These are phyloP conservation scores for Smutsia temminckii DNA, from an alignment of 2,797 vertebrate genomes.

Conservation along the genomic window DNA sequence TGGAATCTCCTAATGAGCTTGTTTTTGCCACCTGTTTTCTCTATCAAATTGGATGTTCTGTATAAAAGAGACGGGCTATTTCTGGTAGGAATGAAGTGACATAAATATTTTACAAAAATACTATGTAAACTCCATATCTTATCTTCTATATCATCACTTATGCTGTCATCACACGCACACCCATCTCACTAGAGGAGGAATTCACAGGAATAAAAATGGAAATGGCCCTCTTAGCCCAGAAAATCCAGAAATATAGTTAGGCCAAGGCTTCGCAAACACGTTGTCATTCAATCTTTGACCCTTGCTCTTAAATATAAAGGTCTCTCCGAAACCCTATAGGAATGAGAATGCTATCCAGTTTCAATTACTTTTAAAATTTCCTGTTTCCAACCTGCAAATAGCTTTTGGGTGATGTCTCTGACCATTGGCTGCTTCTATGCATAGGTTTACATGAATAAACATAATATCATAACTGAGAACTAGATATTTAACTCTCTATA, in stretches of 20 bases:
- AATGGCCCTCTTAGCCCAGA: neutral
- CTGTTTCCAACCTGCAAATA: neutral
- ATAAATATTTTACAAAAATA: constrained; percentile 53
- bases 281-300: neutral
- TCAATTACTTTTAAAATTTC: neutral
- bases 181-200: constrained; percentile 19
- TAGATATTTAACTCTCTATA: neutral
- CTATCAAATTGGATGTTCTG: constrained; percentile 13
- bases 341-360: neutral
- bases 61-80: constrained; percentile 49
- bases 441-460: neutral
- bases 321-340: neutral
- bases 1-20: constrained; percentile 29
- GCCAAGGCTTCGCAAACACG: neutral
- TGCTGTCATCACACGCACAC: constrained; percentile 31
- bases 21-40: constrained; percentile 49
- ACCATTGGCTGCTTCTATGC: neutral
- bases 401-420: neutral
- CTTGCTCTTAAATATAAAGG: neutral
- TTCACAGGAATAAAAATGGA: neutral
- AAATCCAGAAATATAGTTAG: constrained; percentile 23
- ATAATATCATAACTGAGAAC: neutral
- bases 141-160: neutral
- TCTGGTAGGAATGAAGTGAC: constrained; percentile 22
- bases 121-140: neutral